Evolutionary conservation across 2,888 invertebrate genomes (phyloP).

Genomic region (Ophion slaviceki): DNA sequence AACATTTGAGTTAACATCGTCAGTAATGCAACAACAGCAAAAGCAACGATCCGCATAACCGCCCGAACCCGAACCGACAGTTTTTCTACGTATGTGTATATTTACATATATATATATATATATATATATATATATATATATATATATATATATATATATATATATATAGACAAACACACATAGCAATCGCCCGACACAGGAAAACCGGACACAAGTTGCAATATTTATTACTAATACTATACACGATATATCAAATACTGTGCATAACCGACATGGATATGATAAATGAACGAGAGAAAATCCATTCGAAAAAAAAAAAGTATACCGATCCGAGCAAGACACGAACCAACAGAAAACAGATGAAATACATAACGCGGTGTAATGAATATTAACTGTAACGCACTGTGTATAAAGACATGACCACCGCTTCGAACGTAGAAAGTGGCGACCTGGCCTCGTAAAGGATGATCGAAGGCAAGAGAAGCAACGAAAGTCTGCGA

Average conservation of each 20-base stretch:
- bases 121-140: conserved; percentile 9
- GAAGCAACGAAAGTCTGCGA: background rate
- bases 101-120: background rate
- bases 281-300: conserved; percentile 38
- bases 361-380: conserved; percentile 57
- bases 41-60: conserved; percentile 65
- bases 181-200: conserved; percentile 61
- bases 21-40: conserved; percentile 45
- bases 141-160: background rate
- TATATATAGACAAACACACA: background rate
- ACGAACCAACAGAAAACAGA: conserved; percentile 37
- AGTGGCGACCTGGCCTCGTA: conserved; percentile 36
- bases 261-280: conserved; percentile 55
- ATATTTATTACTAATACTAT: conserved; percentile 62
- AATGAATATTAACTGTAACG: conserved; percentile 68
- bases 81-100: conserved; percentile 14
- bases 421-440: conserved; percentile 49
- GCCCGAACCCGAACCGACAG: conserved; percentile 66
- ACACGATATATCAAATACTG: conserved; percentile 60
- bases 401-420: conserved; percentile 59
- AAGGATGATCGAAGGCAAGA: background rate
- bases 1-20: conserved; percentile 60
- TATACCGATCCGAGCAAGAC: conserved; percentile 57
- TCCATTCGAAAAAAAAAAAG: conserved; percentile 27
- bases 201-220: conserved; percentile 65